A percentile compares a stretch with the other conserved stretches of the same genome.
phyloP scores from a whole-genome alignment of 2,888 invertebrate genomes.

The Harpalus rufipes region DNA sequence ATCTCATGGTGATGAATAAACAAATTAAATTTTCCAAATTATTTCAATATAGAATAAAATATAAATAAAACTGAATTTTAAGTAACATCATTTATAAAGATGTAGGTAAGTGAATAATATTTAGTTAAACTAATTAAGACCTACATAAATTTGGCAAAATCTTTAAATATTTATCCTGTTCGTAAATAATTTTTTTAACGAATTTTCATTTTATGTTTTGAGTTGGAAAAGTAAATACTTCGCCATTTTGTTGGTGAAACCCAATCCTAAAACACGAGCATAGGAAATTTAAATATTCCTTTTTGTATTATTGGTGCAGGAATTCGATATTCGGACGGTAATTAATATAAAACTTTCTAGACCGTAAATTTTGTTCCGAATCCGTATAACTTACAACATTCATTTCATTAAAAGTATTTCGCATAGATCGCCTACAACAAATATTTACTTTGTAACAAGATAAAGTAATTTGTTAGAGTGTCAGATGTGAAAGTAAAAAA shows the following conservation, averaged over 20 bases:
- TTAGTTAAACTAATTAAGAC: too few species aligned
- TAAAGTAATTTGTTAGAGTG: not conserved
- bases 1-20: too few species aligned
- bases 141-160: too few species aligned
- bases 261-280: not conserved
- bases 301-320: not conserved
- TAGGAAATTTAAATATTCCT: not conserved
- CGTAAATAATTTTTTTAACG: too few species aligned
- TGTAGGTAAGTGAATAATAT: too few species aligned
- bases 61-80: too few species aligned
- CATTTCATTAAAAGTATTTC: constrained; percentile 1
- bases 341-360: not conserved
- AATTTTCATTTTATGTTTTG: too few species aligned
- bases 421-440: not conserved
- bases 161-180: too few species aligned
- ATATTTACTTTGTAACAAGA: not conserved
- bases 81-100: too few species aligned
- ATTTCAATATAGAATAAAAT: too few species aligned
- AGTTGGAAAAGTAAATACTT: too few species aligned
- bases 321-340: not conserved
- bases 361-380: not conserved
- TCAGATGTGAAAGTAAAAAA: not conserved
- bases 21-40: too few species aligned
- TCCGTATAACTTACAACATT: not conserved
- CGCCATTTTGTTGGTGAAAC: not conserved